A percentile compares a stretch with the other conserved stretches of the same genome.
Conservation (phyloP, 2,797 vertebrate species). For the Enteromius afrohamiltoni region DNA sequence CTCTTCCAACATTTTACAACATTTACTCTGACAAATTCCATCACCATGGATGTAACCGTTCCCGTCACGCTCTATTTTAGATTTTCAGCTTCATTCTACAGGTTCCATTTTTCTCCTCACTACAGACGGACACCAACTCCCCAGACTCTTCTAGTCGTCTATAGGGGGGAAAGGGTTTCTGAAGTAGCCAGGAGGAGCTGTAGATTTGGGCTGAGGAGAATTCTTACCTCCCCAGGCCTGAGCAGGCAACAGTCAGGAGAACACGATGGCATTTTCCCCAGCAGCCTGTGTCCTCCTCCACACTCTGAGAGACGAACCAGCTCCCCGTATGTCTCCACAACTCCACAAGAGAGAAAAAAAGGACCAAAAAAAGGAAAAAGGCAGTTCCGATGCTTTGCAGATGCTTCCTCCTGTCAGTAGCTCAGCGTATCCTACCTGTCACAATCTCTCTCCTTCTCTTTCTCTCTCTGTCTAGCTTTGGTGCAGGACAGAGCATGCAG, state of each 20-base stretch:
- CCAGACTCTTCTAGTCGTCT: neutral
- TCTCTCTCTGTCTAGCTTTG: constrained; percentile 51
- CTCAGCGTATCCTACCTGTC: constrained; percentile 72
- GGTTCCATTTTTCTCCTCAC: neutral
- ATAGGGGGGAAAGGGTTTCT: neutral
- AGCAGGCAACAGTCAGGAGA: constrained; percentile 92
- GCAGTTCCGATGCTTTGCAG: constrained; percentile 51
- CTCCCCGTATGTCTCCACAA: constrained; percentile 62
- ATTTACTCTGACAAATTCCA: constrained; percentile 3
- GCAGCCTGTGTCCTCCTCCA: constrained; percentile 75
- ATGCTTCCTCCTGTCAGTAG: constrained; percentile 56
- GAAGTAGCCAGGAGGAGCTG: constrained; percentile 9
- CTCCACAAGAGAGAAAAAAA: constrained; percentile 60
- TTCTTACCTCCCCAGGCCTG: constrained; percentile 89
- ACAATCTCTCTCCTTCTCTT: constrained; percentile 55
- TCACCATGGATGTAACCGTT: neutral
- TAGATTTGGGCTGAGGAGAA: constrained; percentile 44
- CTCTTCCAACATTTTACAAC: neutral
- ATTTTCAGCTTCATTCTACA: constrained; percentile 20
- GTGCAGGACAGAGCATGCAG: constrained; percentile 62
- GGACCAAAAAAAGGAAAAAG: constrained; percentile 10
- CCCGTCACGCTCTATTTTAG: neutral
- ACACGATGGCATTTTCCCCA: constrained; percentile 93
- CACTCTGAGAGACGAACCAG: constrained; percentile 70
- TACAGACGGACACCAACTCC: constrained; percentile 15